Evolutionary conservation across 1,140 invertebrate species (phyloP).

Genomic region (Dysdera silvatica): DNA sequence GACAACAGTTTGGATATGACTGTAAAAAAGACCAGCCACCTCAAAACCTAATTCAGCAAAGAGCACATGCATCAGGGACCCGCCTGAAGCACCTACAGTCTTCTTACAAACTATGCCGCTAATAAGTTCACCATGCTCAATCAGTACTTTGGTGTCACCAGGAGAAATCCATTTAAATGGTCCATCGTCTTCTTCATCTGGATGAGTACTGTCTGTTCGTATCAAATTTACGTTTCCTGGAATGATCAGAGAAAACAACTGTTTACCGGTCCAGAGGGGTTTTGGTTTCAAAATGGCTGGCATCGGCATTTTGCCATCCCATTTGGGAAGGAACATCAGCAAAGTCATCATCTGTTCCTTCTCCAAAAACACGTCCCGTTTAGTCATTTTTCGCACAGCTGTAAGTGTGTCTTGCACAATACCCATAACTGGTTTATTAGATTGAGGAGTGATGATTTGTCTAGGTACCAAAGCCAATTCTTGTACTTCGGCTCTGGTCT

Average conservation of each 20-base stretch:
- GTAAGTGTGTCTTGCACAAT: constrained; percentile 99
- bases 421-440: constrained; percentile 99
- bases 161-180: constrained; percentile 99
- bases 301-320: constrained; percentile 98
- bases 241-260: constrained; percentile 96
- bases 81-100: constrained; percentile 90
- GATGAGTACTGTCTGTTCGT: constrained; percentile 96
- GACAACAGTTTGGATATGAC: constrained; percentile 97
- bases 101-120: constrained; percentile 94
- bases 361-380: constrained; percentile 95
- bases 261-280: constrained; percentile 95
- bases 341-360: constrained; percentile 99
- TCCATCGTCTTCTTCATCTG: constrained; percentile 96
- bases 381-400: constrained; percentile 99
- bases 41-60: constrained; percentile 96
- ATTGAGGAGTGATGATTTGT: constrained; percentile 92
- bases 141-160: constrained; percentile 92
- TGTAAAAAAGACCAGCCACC: constrained; percentile 93
- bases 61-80: constrained; percentile 93
- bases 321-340: constrained; percentile 95
- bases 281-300: constrained; percentile 97
- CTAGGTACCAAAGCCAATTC: constrained; percentile 95
- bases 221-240: constrained; percentile 98
- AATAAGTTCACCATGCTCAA: constrained; percentile 94
- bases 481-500: constrained; percentile 95